Conservation (phyloP, 2,888 invertebrate genomes). For the Venusia cambrica region DNA sequence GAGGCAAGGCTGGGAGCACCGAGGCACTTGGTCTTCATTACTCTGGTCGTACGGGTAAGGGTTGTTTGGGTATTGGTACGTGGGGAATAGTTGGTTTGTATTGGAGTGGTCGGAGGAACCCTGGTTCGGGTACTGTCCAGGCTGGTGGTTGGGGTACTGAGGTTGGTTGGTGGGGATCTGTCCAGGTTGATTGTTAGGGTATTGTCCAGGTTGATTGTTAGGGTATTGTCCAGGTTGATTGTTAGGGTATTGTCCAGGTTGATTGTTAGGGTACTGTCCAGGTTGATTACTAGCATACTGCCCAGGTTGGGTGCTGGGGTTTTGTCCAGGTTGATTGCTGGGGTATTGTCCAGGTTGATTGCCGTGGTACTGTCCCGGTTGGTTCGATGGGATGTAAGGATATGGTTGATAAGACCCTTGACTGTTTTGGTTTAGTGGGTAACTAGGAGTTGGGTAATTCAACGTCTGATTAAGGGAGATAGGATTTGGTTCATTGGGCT, state of each 20-base stretch:
- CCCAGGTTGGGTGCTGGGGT: constrained; percentile 18
- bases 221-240: constrained; percentile 17
- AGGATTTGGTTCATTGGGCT: constrained; percentile 9
- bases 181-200: constrained; percentile 7
- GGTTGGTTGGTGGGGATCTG: too few species aligned
- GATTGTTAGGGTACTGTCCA: constrained; percentile 9
- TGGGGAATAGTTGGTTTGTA: constrained; percentile 19
- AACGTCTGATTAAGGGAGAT: constrained; percentile 6
- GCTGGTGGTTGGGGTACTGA: constrained; percentile 10
- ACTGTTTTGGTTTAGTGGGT: constrained; percentile 8
- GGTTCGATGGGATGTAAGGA: constrained; percentile 18
- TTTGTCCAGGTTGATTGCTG: constrained; percentile 5
- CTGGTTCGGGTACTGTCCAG: constrained; percentile 17
- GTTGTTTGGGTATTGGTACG: constrained; percentile 22
- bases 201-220: constrained; percentile 1
- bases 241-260: constrained; percentile 19
- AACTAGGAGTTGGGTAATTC: constrained; percentile 2
- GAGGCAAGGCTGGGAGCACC: constrained; percentile 83
- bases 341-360: constrained; percentile 6
- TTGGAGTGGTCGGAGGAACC: constrained; percentile 21
- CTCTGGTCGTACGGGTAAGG: constrained; percentile 21
- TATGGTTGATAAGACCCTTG: constrained; percentile 19
- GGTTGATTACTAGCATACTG: constrained; percentile 8
- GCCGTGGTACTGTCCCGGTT: constrained; percentile 17
- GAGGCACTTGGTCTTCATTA: constrained; percentile 29